Conservation (phyloP, 2,888 invertebrate species). For the Alcis repandata region DNA sequence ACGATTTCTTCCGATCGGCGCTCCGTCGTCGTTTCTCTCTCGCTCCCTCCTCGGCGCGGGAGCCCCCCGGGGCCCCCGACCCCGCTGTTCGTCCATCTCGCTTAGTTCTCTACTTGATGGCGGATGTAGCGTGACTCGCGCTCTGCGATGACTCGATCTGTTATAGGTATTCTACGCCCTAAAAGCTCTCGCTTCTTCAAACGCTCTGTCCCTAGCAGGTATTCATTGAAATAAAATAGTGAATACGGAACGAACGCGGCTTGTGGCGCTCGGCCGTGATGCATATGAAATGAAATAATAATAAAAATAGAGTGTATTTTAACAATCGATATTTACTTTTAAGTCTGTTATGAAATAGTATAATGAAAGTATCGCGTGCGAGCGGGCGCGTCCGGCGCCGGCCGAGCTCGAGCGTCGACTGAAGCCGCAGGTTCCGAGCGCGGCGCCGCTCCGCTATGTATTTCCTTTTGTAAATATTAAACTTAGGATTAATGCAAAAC, state of each 20-base stretch:
- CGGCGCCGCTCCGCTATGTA: conserved; percentile 53
- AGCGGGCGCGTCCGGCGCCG: neutral
- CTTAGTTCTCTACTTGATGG: too few species aligned
- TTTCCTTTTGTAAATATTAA: conserved; percentile 82
- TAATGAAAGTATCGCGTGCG: neutral
- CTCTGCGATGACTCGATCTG: too few species aligned
- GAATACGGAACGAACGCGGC: neutral
- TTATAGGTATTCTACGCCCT: too few species aligned
- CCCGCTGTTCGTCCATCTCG: too few species aligned
- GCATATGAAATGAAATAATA: neutral
- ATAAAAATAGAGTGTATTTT: conserved; percentile 13
- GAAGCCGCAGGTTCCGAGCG: conserved; percentile 1
- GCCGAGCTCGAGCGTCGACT: neutral
- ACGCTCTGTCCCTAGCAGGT: too few species aligned
- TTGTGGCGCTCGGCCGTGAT: neutral
- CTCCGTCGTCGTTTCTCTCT: too few species aligned
- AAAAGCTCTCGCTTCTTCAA: too few species aligned
- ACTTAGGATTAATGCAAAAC: conserved; percentile 67
- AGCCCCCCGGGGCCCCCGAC: too few species aligned
- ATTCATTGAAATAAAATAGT: too few species aligned
- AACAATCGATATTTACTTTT: conserved; percentile 12
- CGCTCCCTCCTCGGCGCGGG: too few species aligned
- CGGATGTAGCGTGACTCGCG: too few species aligned
- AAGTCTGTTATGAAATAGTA: conserved; percentile 14
- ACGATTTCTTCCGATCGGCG: too few species aligned